A percentile compares a stretch with the other conserved stretches of the same genome.
Conservation (phyloP, 2,797 vertebrate genomes). For the Tolypeutes matacus region DNA sequence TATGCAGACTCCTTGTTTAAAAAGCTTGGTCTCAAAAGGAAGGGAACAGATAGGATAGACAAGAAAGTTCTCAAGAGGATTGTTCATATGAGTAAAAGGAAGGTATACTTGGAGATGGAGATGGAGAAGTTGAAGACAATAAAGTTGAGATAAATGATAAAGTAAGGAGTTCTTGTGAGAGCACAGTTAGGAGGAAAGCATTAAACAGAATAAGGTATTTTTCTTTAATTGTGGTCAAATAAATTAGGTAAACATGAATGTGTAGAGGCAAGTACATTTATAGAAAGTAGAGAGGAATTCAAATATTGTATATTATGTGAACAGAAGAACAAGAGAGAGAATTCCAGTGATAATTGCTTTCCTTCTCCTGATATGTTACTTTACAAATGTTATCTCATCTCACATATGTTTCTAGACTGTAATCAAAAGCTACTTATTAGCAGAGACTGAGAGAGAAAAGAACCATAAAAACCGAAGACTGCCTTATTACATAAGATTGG, state of each 20-base stretch:
- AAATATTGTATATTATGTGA: neutral
- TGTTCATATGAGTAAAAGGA: neutral
- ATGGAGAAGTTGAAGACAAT: neutral
- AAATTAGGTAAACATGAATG: neutral
- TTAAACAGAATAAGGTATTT: neutral
- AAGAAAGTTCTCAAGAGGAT: neutral
- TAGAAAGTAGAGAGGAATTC: neutral
- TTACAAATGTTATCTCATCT: neutral
- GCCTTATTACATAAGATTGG: slow-evolving; percentile 11
- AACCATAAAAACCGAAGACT: neutral
- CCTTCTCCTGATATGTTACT: neutral
- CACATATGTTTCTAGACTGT: neutral
- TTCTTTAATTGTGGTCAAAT: neutral
- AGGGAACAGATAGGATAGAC: neutral
- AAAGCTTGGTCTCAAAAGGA: neutral
- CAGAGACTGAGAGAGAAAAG: neutral
- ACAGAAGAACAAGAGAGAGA: neutral
- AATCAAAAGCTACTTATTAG: slow-evolving; percentile 23
- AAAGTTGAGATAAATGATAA: neutral
- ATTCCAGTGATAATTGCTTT: neutral
- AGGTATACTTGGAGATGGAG: neutral
- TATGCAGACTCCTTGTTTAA: neutral
- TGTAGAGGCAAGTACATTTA: neutral
- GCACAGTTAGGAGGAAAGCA: neutral
- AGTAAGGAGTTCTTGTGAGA: neutral